Evolutionary conservation across 2,113 vertebrate species (phyloP), one percentile per base, ranked within the genome.

Genomic region (Ranitomeya imitator): DNA sequence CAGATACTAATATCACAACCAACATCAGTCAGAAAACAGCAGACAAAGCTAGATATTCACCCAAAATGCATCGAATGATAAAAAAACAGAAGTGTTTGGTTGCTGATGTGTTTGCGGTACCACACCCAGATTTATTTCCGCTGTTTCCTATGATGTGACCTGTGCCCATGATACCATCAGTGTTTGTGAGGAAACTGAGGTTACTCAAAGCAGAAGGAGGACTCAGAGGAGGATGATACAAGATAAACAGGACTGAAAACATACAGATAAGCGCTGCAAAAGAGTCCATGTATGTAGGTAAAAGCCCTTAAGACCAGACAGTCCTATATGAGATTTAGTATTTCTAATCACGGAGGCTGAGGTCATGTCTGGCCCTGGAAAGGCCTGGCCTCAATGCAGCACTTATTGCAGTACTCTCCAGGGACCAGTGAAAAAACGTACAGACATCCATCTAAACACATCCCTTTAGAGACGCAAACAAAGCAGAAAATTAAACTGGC

Each of bases 91-190:
- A 73, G 26, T 7, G 1, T 37, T 73, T 37, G 2, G 3, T 14
- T 73, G 16, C 67, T 63, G 61, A 9, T 14, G 18, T 51, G 18
- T 73, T 26, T 83, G 59, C 19, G 55, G 16, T 45, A 0, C 23
- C 13, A 19, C 52, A 15, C 12, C 10, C 57, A 21, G 13, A 51
- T n/a, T n/a, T 59, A 76, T 31, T 86, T 86, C 74, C 37, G 31
- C 7, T 51, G 51, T 21, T 45, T 65, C 1, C 73, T 19, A 55
- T 65, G 37, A 60, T 31, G n/a, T 63, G 85, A 86, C 73, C 51
- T 13, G 57, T 86, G 74, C 57, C 7, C 12, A 65, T 67, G 85
- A 79, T 86, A 78, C 15, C 57, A 78, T 86, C 57, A 67, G 57
- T 23, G 15, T 45, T 74, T 74, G 7, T 61, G 23, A 60, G 84